These are phyloP conservation scores for Kradibia gibbosae DNA, from an alignment of 1,140 invertebrate species.

Conservation along the genomic window DNA sequence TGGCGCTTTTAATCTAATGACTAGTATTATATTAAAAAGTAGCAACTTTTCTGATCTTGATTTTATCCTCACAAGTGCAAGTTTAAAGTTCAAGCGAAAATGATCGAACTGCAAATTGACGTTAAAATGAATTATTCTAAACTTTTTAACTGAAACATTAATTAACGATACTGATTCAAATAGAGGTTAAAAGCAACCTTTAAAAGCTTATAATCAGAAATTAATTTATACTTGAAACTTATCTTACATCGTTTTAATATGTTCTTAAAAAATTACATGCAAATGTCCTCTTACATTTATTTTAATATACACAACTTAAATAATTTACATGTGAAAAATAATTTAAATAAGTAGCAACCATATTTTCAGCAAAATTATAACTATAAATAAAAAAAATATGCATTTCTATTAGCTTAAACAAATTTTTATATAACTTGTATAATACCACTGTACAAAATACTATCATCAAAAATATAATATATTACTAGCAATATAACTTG, in stretches of 20 bases:
- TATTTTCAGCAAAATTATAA: no score
- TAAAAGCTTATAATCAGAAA: not conserved
- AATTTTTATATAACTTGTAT: no score
- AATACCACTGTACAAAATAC: no score
- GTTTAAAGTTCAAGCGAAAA: slow-evolving; percentile 33
- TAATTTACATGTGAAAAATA: no score
- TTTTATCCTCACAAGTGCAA: slow-evolving; percentile 35
- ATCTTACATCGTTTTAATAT: not conserved
- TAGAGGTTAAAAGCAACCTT: not conserved
- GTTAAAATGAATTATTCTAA: slow-evolving; percentile 20
- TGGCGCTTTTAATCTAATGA: slow-evolving; percentile 32
- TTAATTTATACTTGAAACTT: not conserved
- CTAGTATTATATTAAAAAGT: slow-evolving; percentile 43
- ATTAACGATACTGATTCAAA: slow-evolving; percentile 2
- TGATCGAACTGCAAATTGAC: not conserved
- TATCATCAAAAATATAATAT: not conserved
- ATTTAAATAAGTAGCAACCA: no score
- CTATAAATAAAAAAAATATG: no score
- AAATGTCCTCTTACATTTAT: no score
- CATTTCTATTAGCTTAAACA: no score
- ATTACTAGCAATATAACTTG: not conserved
- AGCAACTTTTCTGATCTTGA: slow-evolving; percentile 32
- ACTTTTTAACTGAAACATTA: slow-evolving; percentile 3
- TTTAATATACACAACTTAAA: no score
- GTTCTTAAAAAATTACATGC: not conserved